phyloP scores from a whole-genome alignment of 2,113 vertebrate species.

The Nestor notabilis region DNA sequence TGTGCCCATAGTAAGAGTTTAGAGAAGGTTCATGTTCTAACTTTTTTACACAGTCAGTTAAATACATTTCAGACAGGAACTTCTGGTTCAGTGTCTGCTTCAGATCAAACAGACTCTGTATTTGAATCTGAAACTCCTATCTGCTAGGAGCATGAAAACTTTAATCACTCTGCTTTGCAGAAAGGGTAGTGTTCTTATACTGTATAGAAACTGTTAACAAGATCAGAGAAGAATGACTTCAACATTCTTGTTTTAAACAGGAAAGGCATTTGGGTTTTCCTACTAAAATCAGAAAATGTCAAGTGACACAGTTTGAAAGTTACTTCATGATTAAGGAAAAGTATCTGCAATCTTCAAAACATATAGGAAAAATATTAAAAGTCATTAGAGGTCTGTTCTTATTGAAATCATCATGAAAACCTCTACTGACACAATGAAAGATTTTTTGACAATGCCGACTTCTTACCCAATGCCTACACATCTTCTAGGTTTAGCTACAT shows the following conservation, averaged over 20 bases:
- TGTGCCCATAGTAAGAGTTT: not conserved
- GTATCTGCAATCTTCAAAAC: not conserved
- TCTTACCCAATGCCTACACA: rapidly evolving
- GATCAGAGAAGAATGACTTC: not conserved
- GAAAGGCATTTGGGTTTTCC: not conserved
- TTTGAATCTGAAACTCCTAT: not conserved
- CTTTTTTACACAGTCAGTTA: not conserved
- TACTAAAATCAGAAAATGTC: not conserved
- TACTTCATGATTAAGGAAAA: not conserved
- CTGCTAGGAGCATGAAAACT: not conserved
- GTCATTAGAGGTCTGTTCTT: not conserved
- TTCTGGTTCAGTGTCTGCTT: not conserved
- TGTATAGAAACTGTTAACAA: not conserved
- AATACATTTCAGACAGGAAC: not conserved
- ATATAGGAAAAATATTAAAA: not conserved
- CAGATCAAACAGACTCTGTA: not conserved
- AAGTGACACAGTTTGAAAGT: not conserved
- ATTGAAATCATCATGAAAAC: not conserved
- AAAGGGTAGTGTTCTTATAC: not conserved
- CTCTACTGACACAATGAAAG: not conserved
- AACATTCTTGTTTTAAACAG: not conserved
- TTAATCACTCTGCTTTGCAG: not conserved
- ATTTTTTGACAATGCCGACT: not conserved
- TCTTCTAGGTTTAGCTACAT: not conserved
- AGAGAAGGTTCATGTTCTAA: not conserved